Evolutionary conservation across 2,888 invertebrate genomes (phyloP), one percentile per base, ranked within the genome.

Genomic region (Pristionchus arcanus): DNA sequence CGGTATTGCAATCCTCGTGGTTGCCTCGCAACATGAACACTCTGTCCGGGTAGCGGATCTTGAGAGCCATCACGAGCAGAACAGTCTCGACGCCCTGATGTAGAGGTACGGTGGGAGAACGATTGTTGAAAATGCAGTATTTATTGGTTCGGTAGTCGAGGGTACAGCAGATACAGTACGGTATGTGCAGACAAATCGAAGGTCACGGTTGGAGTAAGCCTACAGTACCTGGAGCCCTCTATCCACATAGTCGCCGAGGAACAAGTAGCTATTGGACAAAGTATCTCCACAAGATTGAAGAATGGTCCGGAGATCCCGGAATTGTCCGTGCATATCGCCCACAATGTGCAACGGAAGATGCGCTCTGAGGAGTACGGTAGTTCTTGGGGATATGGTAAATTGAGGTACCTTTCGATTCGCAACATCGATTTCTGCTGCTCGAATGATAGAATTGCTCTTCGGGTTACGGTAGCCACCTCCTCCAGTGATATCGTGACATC

Each of bases 281-380:
- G 92, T 92, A 21, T 90, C 83, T 11, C 91, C 92, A 31, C 90
- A 91, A 89, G 91, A 90, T 0, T 84, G 31, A 63, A 94, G 91
- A 66, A 94, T 92, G 1, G 89, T 89, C 1, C 94, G 90, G 21
- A 94, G 90, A 85, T 94, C 94, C 0, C 91, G 91, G 66, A 94
- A 93, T 89, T 94, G 94, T 4, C 94, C 94, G 86, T 94, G 94
- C 9, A 94, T 90, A 88, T 94, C 94, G 21, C 94, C 94, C 59
- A 92, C 91, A 16, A 94, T 91, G 71, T 91, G 86, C 34, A 93
- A 87, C 19, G 94, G 93, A 15, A 91, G 59, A 25, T 63, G 21
- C 16, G 63, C 13, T 31, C 68, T 87, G 42, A 31, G 19, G 25
- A 21, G 21, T 85, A 85, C 85, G 3, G 85, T 85, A 59, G 19